Conservation (phyloP, 2,797 vertebrate genomes). For the Phoebastria nigripes region DNA sequence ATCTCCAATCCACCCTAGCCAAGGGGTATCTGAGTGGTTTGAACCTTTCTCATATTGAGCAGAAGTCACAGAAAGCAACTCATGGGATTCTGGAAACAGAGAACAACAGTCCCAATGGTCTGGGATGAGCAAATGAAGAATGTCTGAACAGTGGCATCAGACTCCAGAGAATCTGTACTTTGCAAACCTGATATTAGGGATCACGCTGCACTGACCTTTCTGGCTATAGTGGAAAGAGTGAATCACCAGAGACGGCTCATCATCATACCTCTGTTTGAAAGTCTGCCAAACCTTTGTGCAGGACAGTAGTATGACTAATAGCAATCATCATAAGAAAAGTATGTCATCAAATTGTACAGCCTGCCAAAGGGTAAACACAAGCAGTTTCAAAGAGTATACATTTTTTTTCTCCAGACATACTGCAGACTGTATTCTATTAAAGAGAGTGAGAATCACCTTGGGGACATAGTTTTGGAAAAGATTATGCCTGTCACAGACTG, state of each 20-base stretch:
- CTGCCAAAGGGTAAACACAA: neutral
- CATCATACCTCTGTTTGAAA: neutral
- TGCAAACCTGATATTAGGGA: neutral
- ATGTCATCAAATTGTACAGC: neutral
- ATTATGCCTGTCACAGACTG: neutral
- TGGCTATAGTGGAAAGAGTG: slow-evolving; percentile 12
- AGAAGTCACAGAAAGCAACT: neutral
- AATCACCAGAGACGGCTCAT: slow-evolving; percentile 54
- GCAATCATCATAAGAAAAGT: neutral
- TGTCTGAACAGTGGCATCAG: neutral
- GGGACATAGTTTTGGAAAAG: neutral
- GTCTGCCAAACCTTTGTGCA: neutral
- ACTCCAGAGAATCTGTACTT: neutral
- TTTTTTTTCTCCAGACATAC: neutral
- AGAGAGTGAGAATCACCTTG: neutral
- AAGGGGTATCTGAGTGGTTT: neutral
- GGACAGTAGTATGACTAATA: slow-evolving; percentile 11
- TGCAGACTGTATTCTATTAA: neutral
- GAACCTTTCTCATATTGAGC: neutral
- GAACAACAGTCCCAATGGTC: neutral
- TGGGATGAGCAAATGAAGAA: neutral
- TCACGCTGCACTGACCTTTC: neutral
- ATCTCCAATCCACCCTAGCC: neutral
- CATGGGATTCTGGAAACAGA: neutral
- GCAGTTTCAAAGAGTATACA: neutral